Evolutionary conservation across 2,888 invertebrate species (phyloP).

Genomic region (Lepidochitona cinerea): DNA sequence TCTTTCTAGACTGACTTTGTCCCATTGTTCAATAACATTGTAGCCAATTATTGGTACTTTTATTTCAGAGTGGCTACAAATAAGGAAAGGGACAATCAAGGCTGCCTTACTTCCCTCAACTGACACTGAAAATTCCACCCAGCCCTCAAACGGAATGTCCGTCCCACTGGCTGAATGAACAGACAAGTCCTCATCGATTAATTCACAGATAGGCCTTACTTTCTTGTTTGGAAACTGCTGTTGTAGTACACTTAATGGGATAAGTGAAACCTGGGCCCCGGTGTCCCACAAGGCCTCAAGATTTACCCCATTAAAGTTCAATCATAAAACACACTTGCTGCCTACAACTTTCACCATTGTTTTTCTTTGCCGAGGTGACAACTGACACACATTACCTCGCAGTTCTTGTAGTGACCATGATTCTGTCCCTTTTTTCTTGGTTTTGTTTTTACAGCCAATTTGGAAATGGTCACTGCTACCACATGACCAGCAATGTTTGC

Average conservation of each 20-base stretch:
- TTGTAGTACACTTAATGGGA: neutral
- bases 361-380: neutral
- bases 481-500: neutral
- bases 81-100: constrained; percentile 12
- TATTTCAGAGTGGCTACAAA: neutral
- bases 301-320: neutral
- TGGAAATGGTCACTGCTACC: neutral
- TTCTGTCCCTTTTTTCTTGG: neutral
- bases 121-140: neutral
- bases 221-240: neutral
- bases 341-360: constrained; percentile 7
- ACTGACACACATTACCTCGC: neutral
- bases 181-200: neutral
- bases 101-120: neutral
- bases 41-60: constrained; percentile 21
- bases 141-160: neutral
- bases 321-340: constrained; percentile 9
- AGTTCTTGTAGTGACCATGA: neutral
- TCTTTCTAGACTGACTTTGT: neutral
- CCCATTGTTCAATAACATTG: constrained; percentile 17
- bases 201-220: neutral
- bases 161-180: neutral
- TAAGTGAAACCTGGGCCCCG: constrained; percentile 23
- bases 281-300: constrained; percentile 20
- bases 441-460: neutral